A percentile compares a stretch with the other conserved stretches of the same genome.
phyloP scores from a whole-genome alignment of 1,140 invertebrate genomes.

The Meloidogyne hapla region DNA sequence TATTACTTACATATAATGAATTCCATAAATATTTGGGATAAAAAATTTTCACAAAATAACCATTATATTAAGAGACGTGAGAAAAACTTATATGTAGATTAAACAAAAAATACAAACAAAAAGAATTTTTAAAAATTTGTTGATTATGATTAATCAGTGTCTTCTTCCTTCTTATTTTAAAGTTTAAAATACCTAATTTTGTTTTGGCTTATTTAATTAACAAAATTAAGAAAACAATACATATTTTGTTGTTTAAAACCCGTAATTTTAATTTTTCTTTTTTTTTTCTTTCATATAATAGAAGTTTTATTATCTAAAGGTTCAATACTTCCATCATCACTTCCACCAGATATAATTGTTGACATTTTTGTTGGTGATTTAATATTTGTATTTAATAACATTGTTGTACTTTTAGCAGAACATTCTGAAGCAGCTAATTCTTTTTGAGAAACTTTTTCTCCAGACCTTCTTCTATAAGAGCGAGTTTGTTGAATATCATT shows the following conservation, averaged over 20 bases:
- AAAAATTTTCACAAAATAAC: too few relatives aligned
- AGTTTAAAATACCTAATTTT: too few relatives aligned
- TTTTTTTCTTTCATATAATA: neutral
- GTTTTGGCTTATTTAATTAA: too few relatives aligned
- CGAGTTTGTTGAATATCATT: neutral
- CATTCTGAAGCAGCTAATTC: neutral
- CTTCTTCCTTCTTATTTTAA: too few relatives aligned
- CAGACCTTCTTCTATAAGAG: constrained; percentile 5
- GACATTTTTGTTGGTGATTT: constrained; percentile 1
- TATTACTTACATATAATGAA: too few relatives aligned
- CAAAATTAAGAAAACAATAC: too few relatives aligned
- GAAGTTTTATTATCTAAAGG: neutral
- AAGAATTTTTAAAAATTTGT: too few relatives aligned
- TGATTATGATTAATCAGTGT: too few relatives aligned
- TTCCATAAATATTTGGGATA: too few relatives aligned
- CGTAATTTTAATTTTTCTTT: neutral
- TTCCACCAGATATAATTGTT: neutral
- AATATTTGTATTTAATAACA: neutral
- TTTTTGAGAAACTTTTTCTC: neutral
- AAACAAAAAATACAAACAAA: too few relatives aligned
- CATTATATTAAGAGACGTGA: too few relatives aligned
- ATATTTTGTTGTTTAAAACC: neutral
- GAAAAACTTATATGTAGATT: too few relatives aligned
- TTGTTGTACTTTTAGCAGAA: neutral
- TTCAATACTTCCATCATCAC: constrained; percentile 1